phyloP scores from a whole-genome alignment of 2,797 vertebrate species.

The Natrix natrix region DNA sequence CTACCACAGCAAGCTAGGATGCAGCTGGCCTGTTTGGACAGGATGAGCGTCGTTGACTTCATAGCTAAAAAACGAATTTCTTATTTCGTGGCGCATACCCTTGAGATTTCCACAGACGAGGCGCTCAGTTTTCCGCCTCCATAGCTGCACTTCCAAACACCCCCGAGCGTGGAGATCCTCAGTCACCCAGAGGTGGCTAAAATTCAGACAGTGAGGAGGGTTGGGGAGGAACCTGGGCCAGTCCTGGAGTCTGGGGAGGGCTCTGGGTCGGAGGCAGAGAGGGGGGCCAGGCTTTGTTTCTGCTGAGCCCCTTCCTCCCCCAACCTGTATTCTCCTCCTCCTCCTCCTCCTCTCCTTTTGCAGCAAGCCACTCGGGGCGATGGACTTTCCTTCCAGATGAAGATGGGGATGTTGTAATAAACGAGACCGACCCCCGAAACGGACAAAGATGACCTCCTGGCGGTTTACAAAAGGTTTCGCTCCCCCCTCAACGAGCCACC shows the following conservation, averaged over 20 bases:
- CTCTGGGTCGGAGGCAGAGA: too few relatives aligned
- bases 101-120: not conserved
- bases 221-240: too few relatives aligned
- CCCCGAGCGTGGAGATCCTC: not conserved
- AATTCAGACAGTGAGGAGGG: too few relatives aligned
- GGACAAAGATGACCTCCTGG: not conserved
- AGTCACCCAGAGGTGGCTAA: not conserved
- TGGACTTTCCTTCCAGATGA: slow-evolving; percentile 84
- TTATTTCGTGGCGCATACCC: not conserved
- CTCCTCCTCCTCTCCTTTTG: not conserved
- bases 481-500: not conserved
- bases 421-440: fast-evolving
- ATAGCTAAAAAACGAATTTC: not conserved
- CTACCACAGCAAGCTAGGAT: not conserved
- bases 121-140: not conserved
- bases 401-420: slow-evolving; percentile 74
- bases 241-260: too few relatives aligned
- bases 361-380: slow-evolving; percentile 90
- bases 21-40: not conserved
- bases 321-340: not conserved
- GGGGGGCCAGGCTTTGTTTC: too few relatives aligned
- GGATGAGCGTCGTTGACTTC: not conserved
- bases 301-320: not conserved
- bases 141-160: not conserved
- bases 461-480: not conserved